Base-by-base conservation (phyloP, 2,113 vertebrate genomes). In the Hippocampus mohnikei region DNA sequence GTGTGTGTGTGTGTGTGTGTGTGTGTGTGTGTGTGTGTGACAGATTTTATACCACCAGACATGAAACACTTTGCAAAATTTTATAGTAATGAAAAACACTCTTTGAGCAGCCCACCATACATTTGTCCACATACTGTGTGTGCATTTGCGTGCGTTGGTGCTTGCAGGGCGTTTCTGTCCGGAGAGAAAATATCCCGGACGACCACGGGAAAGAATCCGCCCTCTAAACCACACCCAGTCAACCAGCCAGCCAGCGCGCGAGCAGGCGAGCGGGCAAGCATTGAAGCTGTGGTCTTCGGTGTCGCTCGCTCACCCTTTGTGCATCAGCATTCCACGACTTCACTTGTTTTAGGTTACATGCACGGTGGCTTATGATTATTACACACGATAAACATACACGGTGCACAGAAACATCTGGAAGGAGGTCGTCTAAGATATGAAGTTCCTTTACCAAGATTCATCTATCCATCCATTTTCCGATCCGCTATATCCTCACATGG, bases 111-210 rank as follows among this genome's bases (percentile, higher is more conserved):
- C 74, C 77, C 74, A 66, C 75, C 76, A 72, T 88, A 86, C 83
- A 77, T 85, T 84, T 80, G 81, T 84, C 82, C 85, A 81, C 55
- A 58, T 27, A 27, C 15, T 27, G 23, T 20, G 55, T 72, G 71
- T 75, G 69, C 52, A 70, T 64, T 64, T 56, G 71, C 42, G 71
- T 70, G 67, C 27, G 18, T 71, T 62, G 74, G 58, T 48, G 73
- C 74, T 84, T 71, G 68, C 77, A 84, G 82, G 80, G 84, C 81
- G 88, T 92, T 81, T 88, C 88, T 91, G 84, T 85, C 81, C 69
- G 82, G 86, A 90, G 85, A 84, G 83, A 92, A 92, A 92, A 81
- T 91, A 82, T 85, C 80, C 74, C 79, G 56, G 76, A 74, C 71
- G 73, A 91, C 89, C 88, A 68, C 84, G 42, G 67, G 80, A 88